Percentiles rank a stretch among this genome's conserved stretches.
phyloP scores from a whole-genome alignment of 2,888 invertebrate species.

The Plutella xylostella region DNA sequence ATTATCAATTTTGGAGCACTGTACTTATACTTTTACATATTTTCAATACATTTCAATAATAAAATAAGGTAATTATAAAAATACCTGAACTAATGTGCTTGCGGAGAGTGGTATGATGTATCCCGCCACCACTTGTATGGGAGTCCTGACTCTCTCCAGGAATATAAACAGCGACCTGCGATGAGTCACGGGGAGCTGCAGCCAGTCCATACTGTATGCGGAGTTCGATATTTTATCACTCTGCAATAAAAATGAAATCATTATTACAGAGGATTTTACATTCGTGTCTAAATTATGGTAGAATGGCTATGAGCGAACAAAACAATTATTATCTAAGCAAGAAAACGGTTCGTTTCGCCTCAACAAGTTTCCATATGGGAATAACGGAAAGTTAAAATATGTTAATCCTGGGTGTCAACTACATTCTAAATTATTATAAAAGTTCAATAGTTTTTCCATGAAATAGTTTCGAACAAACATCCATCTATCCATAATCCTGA shows the following conservation, averaged over 20 bases:
- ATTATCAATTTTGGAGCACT: too few species aligned
- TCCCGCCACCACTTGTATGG: conserved; percentile 46
- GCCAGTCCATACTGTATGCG: conserved; percentile 38
- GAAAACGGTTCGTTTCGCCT: neutral
- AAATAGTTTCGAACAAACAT: neutral
- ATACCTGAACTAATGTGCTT: conserved; percentile 48
- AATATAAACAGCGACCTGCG: conserved; percentile 36
- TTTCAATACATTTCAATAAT: neutral
- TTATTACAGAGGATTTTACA: neutral
- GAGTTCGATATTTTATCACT: conserved; percentile 28
- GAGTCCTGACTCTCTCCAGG: conserved; percentile 49
- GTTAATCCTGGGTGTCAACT: neutral
- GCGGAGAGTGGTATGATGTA: conserved; percentile 47
- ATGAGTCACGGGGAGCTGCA: conserved; percentile 23
- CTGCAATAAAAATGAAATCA: conserved; percentile 22
- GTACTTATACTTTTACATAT: too few species aligned
- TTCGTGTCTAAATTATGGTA: neutral
- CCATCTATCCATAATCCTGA: neutral
- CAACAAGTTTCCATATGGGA: neutral
- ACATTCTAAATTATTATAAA: neutral
- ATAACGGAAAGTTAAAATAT: neutral
- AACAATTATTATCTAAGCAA: neutral
- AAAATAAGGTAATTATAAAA: conserved; percentile 11
- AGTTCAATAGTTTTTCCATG: neutral
- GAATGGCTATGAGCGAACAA: neutral